Evolutionary conservation across 2,797 vertebrate species (phyloP).

Genomic region (Sternarchorhynchus goeldii): DNA sequence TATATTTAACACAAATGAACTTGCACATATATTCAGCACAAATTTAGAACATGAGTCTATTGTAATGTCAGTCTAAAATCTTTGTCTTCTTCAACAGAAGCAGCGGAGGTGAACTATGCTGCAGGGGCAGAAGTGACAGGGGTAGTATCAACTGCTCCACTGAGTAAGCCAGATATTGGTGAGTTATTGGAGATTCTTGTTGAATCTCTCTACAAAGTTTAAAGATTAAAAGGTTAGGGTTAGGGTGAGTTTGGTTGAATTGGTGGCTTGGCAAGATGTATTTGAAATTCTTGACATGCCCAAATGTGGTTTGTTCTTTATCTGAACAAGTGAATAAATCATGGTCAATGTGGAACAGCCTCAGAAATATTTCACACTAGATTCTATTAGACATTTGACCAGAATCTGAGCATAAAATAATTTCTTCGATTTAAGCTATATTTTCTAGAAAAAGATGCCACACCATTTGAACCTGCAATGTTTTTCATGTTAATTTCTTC

Average conservation of each 20-base stretch:
- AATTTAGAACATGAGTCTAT: neutral
- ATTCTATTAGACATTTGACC: no score
- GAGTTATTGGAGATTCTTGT: conserved; percentile 60
- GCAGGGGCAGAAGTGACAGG: conserved; percentile 59
- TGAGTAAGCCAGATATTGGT: conserved; percentile 80
- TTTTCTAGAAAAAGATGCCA: no score
- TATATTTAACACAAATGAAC: neutral
- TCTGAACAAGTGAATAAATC: no score
- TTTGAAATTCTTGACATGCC: neutral
- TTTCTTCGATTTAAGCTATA: no score
- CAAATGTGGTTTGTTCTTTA: no score
- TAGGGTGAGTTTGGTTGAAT: neutral
- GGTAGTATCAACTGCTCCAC: conserved; percentile 71
- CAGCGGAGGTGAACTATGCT: conserved; percentile 57
- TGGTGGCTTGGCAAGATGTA: neutral
- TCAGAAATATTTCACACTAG: no score
- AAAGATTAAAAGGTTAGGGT: no score
- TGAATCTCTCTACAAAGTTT: neutral
- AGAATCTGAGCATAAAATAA: no score
- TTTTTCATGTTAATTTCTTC: no score
- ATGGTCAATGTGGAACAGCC: no score
- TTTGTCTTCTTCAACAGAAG: conserved; percentile 64
- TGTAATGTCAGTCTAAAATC: neutral
- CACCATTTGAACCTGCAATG: no score
- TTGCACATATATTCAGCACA: neutral